Evolutionary conservation across 2,797 vertebrate species (phyloP), one percentile per base, ranked within the genome.

Genomic region (Ara ararauna): DNA sequence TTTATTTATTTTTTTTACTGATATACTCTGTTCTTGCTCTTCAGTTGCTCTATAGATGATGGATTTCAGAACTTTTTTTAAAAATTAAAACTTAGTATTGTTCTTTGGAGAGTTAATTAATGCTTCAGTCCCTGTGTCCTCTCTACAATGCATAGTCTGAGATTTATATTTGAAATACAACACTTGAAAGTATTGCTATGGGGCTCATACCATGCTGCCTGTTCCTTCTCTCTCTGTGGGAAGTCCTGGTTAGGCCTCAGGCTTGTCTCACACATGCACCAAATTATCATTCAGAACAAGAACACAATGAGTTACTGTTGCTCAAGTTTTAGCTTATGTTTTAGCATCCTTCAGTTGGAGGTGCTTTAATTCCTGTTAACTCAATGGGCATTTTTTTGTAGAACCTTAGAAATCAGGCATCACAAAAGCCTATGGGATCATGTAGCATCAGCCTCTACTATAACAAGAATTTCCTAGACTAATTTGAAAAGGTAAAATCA

Each of bases 171-270:
- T 89, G 62, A 80, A 93, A 86, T 68, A 22, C 18, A 72, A 26
- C 68, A 80, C 72, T 95, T 94, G 79, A 94, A 94, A 94, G 62
- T 83, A 27, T 93, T 94, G 85, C 82, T 62, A 13, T 89, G 83
- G 79, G 89, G 81, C 56, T 94, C 40, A 26, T 38, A 40, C 34
- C 64, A 36, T 30, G 79, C 75, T 81, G 79, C 27, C 58, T 77
- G 53, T 90, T 94, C 61, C 73, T 94, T 19, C 45, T 77, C 36
- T 92, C 67, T 77, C 90, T 5, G 4, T 89, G 58, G 88, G 88
- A 95, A 92, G 64, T 78, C 54, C 22, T 92, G 82, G 72, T 91
- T 81, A 76, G 79, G 79, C 92, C 85, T 93, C 58, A 34, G 85
- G 93, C 89, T 89, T 89, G 58, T 85, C 89, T 96, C 72, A 84